Base-by-base conservation (phyloP, 2,888 invertebrate species). In the Noctua comes region DNA sequence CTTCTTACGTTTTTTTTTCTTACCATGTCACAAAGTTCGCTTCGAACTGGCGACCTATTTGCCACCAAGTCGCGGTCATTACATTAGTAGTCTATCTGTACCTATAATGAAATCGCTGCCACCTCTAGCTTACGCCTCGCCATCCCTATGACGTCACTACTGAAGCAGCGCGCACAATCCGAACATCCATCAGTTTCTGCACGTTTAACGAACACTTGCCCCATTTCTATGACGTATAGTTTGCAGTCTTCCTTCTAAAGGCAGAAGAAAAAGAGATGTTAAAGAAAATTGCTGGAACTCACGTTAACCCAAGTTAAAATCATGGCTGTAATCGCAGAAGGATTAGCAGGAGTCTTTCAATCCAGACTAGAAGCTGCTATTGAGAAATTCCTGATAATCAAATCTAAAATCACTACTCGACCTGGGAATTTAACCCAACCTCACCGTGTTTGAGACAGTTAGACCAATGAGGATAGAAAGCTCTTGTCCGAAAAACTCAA, bases 141-240 rank as follows among this genome's bases (percentile, higher is more conserved):
- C 54, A 62, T 74, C 7, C 24, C 43, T 0, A 18, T 86, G 86
- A 77, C 83, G 83, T 82, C 83, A 84, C 68, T 64, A 31, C 48
- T 24, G 48, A 40, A 68, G 36, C 43, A 59, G 65, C 36, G 86
- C 66, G 73, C 77, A 72, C 27, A 69, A 77, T 73, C 40, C 51
- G 80, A 64, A 71, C 83, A 85, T 86, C 78, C 70, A 79, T 87
- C 88, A 86, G 85, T 68, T 85, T 74, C 72, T 79, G 65, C 75
- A 27, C 70, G 40, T 76, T 82, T 71, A 79, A 57, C 59, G 82
- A 79, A 66, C 76, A 65, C 68, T 70, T 62, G 68, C 62, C 43
- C 65, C 59, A 27, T 66, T 57, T 40, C 43, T 46, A 79, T 84
- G 79, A 86, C 69, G 83, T 76, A 70, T 36, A 75, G 36, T 46